A percentile compares a stretch with the other conserved stretches of the same genome.
These are phyloP conservation scores for Eulemur albifrons DNA, from an alignment of 2,797 vertebrate genomes.

Conservation along the genomic window DNA sequence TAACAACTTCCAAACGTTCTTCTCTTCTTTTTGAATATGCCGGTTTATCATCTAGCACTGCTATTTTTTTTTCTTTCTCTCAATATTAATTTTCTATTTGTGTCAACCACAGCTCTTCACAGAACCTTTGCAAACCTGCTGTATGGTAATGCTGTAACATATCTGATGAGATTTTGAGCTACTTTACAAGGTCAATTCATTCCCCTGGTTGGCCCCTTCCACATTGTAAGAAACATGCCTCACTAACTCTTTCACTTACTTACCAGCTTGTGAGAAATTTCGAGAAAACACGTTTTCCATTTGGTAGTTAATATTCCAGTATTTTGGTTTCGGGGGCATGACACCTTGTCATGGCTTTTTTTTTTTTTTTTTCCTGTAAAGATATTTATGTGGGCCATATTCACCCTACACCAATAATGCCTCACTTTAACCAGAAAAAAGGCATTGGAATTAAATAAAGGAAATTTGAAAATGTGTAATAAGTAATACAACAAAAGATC, in stretches of 20 bases:
- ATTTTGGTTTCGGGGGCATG: neutral
- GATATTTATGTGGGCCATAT: neutral
- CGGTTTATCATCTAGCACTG: neutral
- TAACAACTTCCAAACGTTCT: slow-evolving; percentile 48
- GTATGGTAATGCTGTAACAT: neutral
- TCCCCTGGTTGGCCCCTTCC: neutral
- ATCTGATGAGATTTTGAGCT: neutral
- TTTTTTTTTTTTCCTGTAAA: neutral
- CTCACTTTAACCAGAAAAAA: neutral
- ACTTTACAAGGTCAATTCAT: slow-evolving; percentile 51
- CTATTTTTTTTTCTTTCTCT: neutral
- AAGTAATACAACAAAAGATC: neutral
- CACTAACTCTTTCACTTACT: slow-evolving; percentile 43
- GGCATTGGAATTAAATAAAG: neutral
- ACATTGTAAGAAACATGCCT: neutral
- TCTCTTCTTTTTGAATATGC: neutral
- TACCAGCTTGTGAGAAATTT: slow-evolving; percentile 44
- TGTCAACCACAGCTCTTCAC: fast-evolving
- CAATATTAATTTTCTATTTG: neutral
- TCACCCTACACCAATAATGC: neutral
- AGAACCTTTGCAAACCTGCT: neutral
- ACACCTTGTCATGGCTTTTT: neutral
- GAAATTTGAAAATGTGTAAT: neutral
- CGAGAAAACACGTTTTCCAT: slow-evolving; percentile 28
- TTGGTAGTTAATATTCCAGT: neutral